Conservation (phyloP, 2,113 vertebrate species). For the Lophura nycthemera region DNA sequence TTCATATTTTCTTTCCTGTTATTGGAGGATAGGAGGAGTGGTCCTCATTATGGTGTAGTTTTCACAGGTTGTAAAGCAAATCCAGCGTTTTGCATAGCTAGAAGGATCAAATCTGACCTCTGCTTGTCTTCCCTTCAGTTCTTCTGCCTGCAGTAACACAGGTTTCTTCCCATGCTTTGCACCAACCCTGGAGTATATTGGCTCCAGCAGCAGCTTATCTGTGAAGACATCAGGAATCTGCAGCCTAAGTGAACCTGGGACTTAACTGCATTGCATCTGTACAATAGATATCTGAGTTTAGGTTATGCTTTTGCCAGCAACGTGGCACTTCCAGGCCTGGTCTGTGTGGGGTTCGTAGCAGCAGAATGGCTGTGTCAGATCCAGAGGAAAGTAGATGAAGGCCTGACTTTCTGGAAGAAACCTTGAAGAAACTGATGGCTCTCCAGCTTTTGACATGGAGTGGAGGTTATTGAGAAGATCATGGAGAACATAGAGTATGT, state of each 20-base stretch:
- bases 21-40: background rate
- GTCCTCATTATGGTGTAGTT: background rate
- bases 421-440: background rate
- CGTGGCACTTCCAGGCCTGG: background rate
- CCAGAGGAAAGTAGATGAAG: background rate
- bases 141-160: background rate
- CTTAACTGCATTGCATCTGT: background rate
- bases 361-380: background rate
- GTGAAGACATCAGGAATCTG: background rate
- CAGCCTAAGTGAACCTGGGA: background rate
- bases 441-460: background rate
- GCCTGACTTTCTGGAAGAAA: background rate
- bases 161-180: background rate
- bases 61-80: background rate
- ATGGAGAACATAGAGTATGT: background rate
- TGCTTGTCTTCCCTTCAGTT: background rate
- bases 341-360: background rate
- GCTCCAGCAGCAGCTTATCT: background rate
- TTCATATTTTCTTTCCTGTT: background rate
- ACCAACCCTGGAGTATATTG: background rate
- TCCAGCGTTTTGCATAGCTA: background rate
- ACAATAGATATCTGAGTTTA: background rate
- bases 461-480: background rate
- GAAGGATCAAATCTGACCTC: background rate
- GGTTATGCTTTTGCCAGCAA: background rate